Evolutionary conservation across 2,113 vertebrate species (phyloP).

Genomic region (Sturnira hondurensis): DNA sequence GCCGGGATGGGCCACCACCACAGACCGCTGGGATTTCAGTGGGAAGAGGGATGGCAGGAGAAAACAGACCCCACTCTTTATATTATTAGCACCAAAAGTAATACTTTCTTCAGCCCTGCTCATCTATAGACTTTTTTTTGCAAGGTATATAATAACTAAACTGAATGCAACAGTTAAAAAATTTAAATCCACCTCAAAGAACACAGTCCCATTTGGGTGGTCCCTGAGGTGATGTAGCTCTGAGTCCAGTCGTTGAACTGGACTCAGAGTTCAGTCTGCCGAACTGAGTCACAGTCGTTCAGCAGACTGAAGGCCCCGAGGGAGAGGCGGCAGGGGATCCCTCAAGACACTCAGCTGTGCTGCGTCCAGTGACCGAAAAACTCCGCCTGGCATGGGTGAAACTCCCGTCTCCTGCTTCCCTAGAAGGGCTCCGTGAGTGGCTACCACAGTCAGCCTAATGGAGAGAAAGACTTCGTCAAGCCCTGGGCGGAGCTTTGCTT

Average conservation of each 20-base stretch:
- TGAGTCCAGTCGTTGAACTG: too few species aligned
- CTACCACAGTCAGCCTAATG: neutral
- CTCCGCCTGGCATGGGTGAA: rapidly evolving
- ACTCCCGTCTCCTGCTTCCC: neutral
- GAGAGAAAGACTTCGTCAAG: neutral
- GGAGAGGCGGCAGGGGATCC: too few species aligned
- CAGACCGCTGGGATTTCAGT: neutral
- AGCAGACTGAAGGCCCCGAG: neutral
- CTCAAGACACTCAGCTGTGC: rapidly evolving
- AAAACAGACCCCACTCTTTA: neutral
- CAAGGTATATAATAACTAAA: neutral
- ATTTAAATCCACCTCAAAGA: constrained; percentile 56
- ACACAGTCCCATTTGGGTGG: constrained; percentile 9
- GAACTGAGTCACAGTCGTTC: rapidly evolving
- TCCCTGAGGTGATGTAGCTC: constrained; percentile 27
- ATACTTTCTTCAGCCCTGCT: neutral
- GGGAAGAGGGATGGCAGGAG: neutral
- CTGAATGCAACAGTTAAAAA: neutral
- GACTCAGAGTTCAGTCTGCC: too few species aligned
- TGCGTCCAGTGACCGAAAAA: neutral
- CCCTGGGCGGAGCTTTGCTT: neutral
- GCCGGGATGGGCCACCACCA: neutral
- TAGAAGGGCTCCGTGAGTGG: rapidly evolving
- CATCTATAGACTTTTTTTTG: neutral
- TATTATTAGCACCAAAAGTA: neutral